Base-by-base conservation (phyloP, 2,888 invertebrate species). In the Aproaerema taeniolella region DNA sequence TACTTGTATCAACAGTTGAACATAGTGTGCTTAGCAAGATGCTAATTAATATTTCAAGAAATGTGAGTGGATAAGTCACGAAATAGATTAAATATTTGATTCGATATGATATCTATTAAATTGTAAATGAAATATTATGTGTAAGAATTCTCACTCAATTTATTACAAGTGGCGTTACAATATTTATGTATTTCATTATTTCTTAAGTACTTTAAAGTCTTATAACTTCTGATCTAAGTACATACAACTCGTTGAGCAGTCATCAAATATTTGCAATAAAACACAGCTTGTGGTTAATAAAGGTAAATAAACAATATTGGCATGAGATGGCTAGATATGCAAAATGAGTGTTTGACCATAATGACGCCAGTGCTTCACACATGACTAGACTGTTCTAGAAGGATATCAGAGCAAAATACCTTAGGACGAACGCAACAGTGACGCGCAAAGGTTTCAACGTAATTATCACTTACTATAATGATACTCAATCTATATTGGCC, bases 61-160 rank as follows among this genome's bases (percentile, higher is more conserved):
- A 25, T 24, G 14, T 9, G 9, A 10, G 13, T 10, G n/a, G 11
- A 16, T 28, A 16, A 29, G 28, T 36, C 36, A 36, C 36, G 28
- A 36, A 36, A 36, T 17, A 6, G 13, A 36, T 36, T 16, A 36
- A 17, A 12, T n/a, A n/a, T n/a, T n/a, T n/a, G n/a, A n/a, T 10
- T 11, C 16, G 29, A 34, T 34, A 34, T 13, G 13, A 25, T 34
- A 34, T 20, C 13, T 4, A 14, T 16, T 33, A 20, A 34, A 34
- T 34, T 25, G 25, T 33, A 33, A 33, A 24, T 25, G 34, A 24
- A 34, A n/a, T 14, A 10, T 20, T n/a, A 25, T 24, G 11, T 11
- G 1, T 33, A 12, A 2, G 17, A 33, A 7, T 20, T n/a, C n/a
- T 25, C 6, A 4, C 14, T 8, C 17, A 25, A 34, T 34, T 34